Base-by-base conservation (phyloP, 2,888 invertebrate genomes). In the Pemphredon lugubris region DNA sequence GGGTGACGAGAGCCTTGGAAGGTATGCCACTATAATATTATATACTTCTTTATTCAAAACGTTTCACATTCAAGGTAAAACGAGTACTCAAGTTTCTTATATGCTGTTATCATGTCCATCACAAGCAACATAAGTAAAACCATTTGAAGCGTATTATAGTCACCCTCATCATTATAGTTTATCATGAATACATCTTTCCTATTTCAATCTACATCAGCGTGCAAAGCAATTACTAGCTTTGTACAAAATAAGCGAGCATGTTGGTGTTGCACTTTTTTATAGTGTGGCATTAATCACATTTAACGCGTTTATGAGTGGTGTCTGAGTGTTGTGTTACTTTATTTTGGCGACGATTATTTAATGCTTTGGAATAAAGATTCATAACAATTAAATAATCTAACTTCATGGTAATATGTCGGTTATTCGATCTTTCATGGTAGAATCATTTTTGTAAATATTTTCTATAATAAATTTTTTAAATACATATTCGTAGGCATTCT, bases 1-100 rank as follows among this genome's bases (percentile, higher is more conserved):
- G 89, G 93, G 93, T 81, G 97, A 98, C 91, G 97, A 97, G 91
- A 93, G 93, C 85, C 92, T 97, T 83, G 97, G 97, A 91, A 96
- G 95, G 96, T 96, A 93, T 92, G 93, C 81, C 81, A 84, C 60
- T 21, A 67, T 42, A 47, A 59, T 51, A 55, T 59, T 40, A 48
- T 54, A 30, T 34, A 67, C 45, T 48, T 42, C 42, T n/a, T n/a
- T n/a, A n/a, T n/a, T n/a, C n/a, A n/a, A n/a, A n/a, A n/a, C n/a
- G n/a, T 53, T 65, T 32, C 42, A n/a, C 20, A 6, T 13, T 9
- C 6, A 34, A 45, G 37, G 50, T 61, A 68, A 61, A 61, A 21
- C 51, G 3, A 14, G 4, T 5, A 47, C 23, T 11, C 20, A 9
- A 20, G 2, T 39, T 16, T 39, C 5, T 34, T 7, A 34, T 7